A percentile compares a stretch with the other conserved stretches of the same genome.
phyloP scores from a whole-genome alignment of 2,113 vertebrate species.

The Myotis yumanensis region DNA sequence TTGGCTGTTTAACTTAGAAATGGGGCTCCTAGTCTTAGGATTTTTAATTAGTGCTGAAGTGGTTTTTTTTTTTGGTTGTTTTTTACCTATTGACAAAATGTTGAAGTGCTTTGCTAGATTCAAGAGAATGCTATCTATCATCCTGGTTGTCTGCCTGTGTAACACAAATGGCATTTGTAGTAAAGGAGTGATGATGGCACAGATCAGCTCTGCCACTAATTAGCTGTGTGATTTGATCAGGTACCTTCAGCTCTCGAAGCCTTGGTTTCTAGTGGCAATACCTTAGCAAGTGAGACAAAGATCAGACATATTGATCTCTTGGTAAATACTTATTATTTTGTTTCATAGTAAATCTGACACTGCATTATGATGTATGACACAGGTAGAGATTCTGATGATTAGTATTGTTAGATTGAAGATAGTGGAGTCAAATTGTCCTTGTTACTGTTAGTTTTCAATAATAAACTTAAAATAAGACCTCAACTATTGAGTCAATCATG shows the following conservation, averaged over 20 bases:
- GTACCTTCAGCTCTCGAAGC: not conserved
- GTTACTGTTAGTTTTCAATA: not conserved
- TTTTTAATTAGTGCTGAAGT: not conserved
- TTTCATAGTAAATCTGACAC: not conserved
- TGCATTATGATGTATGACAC: not conserved
- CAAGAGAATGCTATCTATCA: not conserved
- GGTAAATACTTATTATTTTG: not conserved
- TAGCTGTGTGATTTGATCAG: not conserved
- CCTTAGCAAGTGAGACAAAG: not conserved
- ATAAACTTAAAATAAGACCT: not conserved
- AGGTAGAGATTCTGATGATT: not conserved
- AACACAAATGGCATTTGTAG: not conserved
- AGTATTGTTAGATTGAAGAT: not conserved
- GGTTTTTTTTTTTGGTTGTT: no score
- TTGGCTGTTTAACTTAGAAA: slow-evolving; percentile 11
- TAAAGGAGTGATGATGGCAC: not conserved
- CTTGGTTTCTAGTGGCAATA: not conserved
- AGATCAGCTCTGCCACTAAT: not conserved
- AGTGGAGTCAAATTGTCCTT: not conserved
- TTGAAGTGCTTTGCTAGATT: not conserved
- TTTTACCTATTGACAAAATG: not conserved
- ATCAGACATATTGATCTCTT: not conserved
- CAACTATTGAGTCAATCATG: not conserved
- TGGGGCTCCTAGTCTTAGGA: not conserved
- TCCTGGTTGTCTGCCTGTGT: not conserved